Percentiles rank a stretch among this genome's conserved stretches.
Conservation (phyloP, 2,888 invertebrate genomes). For the Eristalis pertinax region DNA sequence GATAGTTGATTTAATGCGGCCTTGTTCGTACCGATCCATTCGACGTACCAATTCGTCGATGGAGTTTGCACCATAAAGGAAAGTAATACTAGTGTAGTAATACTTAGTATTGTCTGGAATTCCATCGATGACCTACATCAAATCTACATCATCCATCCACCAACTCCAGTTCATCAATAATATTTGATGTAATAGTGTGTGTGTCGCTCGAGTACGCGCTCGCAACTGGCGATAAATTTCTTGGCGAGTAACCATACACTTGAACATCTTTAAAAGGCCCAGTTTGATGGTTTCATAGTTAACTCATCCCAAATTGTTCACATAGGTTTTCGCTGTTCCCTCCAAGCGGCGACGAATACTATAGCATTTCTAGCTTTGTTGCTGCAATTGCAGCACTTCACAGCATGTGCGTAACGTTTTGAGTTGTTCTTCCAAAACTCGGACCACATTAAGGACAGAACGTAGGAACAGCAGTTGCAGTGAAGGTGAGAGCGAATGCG, state of each 20-base stretch:
- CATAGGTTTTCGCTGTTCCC: slow-evolving; percentile 16
- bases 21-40: slow-evolving; percentile 22
- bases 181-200: slow-evolving; percentile 18
- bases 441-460: no score
- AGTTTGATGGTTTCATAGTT: slow-evolving; percentile 11
- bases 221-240: slow-evolving; percentile 9
- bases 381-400: no score
- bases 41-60: slow-evolving; percentile 12
- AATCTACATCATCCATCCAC: no score
- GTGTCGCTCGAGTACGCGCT: background rate
- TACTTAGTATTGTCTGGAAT: slow-evolving; percentile 17
- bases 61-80: slow-evolving; percentile 13
- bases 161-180: no score
- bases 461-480: no score
- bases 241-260: no score
- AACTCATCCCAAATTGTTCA: slow-evolving; percentile 1
- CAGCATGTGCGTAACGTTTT: no score
- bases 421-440: no score
- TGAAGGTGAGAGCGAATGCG: no score
- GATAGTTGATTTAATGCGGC: background rate
- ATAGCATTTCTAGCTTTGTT: background rate
- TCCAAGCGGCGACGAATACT: slow-evolving; percentile 8
- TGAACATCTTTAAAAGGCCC: slow-evolving; percentile 1
- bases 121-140: slow-evolving; percentile 35
- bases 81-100: no score